Evolutionary conservation across 2,888 invertebrate genomes (phyloP).

Genomic region (Cosmorhoe ocellata): DNA sequence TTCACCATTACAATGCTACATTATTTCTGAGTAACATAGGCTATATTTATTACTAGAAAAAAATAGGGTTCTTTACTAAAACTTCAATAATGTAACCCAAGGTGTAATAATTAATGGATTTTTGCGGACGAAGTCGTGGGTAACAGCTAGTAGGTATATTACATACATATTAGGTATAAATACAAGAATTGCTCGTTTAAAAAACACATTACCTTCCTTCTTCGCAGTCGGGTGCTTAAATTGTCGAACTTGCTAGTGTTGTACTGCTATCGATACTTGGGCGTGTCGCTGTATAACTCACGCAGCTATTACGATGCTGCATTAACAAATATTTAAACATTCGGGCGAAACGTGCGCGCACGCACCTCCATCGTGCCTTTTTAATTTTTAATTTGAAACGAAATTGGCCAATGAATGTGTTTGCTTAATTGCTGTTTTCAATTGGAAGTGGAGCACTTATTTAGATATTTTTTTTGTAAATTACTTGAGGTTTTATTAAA

Average conservation of each 20-base stretch:
- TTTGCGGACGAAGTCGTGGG: too few relatives aligned
- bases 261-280: constrained; percentile 42
- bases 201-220: too few relatives aligned
- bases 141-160: too few relatives aligned
- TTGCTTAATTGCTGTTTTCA: constrained; percentile 26
- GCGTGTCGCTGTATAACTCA: constrained; percentile 53
- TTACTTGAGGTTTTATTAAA: constrained; percentile 1
- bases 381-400: constrained; percentile 30
- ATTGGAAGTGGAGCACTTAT: constrained; percentile 11
- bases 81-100: too few relatives aligned
- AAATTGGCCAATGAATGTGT: constrained; percentile 33
- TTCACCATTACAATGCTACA: too few relatives aligned
- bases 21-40: too few relatives aligned
- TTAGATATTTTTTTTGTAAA: neutral
- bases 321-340: constrained; percentile 75
- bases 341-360: constrained; percentile 47
- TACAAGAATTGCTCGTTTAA: too few relatives aligned
- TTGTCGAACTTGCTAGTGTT: constrained; percentile 17
- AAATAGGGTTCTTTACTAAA: too few relatives aligned
- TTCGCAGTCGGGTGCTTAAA: too few relatives aligned
- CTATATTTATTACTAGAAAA: too few relatives aligned
- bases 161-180: too few relatives aligned
- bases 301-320: constrained; percentile 49
- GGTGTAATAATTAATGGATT: too few relatives aligned
- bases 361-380: constrained; percentile 34